Conservation (phyloP, 2,888 invertebrate genomes). For the Gnatocerus cornutus region DNA sequence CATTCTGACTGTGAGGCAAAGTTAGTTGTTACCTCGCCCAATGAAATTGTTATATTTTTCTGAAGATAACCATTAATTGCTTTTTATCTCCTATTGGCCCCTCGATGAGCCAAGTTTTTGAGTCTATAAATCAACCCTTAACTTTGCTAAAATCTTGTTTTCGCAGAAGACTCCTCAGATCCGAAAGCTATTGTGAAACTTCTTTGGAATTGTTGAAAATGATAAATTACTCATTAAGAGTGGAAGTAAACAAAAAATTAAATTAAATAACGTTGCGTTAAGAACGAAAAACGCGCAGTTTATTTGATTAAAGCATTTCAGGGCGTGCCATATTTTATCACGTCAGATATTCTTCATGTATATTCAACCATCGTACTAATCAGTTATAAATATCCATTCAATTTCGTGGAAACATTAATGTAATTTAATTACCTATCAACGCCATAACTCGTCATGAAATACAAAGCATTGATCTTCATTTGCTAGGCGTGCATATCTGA, state of each 20-base stretch:
- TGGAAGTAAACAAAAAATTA: neutral
- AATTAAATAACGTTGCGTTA: neutral
- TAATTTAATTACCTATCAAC: neutral
- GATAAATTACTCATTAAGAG: constrained; percentile 8
- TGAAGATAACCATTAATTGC: constrained; percentile 28
- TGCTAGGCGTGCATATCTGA: too few relatives aligned
- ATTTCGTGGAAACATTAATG: neutral
- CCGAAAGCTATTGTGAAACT: neutral
- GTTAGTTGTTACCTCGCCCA: constrained; percentile 1
- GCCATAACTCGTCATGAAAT: neutral
- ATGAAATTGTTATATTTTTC: constrained; percentile 29
- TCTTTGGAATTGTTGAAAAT: constrained; percentile 4
- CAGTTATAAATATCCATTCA: neutral
- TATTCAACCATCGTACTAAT: neutral
- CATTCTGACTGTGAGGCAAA: too few relatives aligned
- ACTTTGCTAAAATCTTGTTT: constrained; percentile 36
- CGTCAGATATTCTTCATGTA: too few relatives aligned
- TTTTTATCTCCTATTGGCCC: constrained; percentile 23
- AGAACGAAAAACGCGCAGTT: too few relatives aligned
- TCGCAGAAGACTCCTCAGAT: constrained; percentile 17
- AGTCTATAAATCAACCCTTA: constrained; percentile 40
- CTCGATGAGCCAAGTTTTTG: constrained; percentile 36
- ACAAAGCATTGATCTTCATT: constrained; percentile 4
- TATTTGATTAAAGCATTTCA: too few relatives aligned
- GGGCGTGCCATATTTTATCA: too few relatives aligned